A percentile compares a stretch with the other conserved stretches of the same genome.
phyloP scores from a whole-genome alignment of 2,113 vertebrate genomes.

The Apeltes quadracus region DNA sequence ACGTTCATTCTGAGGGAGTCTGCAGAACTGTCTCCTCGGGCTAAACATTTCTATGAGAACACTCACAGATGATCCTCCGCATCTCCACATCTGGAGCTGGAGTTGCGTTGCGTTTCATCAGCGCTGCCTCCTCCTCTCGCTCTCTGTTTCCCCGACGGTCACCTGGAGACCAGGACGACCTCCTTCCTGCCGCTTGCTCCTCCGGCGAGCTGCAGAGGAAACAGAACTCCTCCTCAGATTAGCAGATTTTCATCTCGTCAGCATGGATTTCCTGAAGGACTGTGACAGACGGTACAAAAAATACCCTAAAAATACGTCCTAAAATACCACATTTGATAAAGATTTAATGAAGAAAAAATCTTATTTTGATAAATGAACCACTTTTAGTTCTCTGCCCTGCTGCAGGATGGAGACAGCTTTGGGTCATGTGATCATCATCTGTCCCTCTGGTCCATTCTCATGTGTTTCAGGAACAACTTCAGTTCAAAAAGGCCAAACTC shows the following conservation, averaged over 20 bases:
- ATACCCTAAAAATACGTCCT: too few species aligned
- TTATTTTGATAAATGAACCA: background rate
- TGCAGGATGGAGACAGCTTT: background rate
- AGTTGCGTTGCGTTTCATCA: constrained; percentile 43
- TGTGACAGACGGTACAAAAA: background rate
- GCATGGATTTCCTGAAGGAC: background rate
- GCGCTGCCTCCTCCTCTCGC: constrained; percentile 19
- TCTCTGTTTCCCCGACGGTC: constrained; percentile 13
- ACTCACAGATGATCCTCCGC: background rate
- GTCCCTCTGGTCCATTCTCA: too few species aligned
- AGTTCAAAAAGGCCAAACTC: too few species aligned
- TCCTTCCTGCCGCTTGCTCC: background rate
- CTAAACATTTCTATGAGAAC: background rate
- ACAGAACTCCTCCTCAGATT: background rate
- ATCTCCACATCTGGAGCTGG: constrained; percentile 25
- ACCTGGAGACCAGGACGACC: constrained; percentile 41
- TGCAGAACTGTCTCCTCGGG: background rate
- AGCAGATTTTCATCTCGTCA: constrained; percentile 1
- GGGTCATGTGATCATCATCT: background rate
- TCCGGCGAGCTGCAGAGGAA: background rate
- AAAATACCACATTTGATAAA: background rate
- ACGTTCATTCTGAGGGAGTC: background rate
- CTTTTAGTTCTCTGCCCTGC: background rate
- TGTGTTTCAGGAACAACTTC: too few species aligned
- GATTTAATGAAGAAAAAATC: background rate